Evolutionary conservation across 2,888 invertebrate species (phyloP).

Genomic region (Maniola hyperantus): DNA sequence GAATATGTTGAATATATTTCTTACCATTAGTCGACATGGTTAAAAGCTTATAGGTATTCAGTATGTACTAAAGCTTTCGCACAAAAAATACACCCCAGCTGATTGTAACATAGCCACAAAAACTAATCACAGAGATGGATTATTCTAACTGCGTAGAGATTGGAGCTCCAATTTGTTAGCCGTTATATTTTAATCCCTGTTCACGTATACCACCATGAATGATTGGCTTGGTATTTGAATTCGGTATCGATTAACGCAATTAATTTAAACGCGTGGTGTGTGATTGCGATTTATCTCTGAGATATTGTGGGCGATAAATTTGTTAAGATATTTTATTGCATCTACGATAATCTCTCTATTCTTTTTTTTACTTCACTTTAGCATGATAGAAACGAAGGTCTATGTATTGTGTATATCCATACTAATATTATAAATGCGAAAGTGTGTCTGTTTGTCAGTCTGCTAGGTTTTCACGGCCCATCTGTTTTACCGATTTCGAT

Average conservation of each 20-base stretch:
- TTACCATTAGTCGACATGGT: not conserved
- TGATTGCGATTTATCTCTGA: conserved; percentile 10
- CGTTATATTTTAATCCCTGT: conserved; percentile 74
- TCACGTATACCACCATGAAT: conserved; percentile 64
- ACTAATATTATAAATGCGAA: too few relatives aligned
- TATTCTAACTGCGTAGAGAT: conserved; percentile 63
- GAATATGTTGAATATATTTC: too few relatives aligned
- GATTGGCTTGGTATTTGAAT: conserved; percentile 53
- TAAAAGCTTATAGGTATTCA: not conserved
- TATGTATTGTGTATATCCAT: too few relatives aligned
- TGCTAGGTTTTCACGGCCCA: too few relatives aligned
- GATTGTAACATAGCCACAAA: conserved; percentile 46
- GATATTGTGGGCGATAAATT: not conserved
- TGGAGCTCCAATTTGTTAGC: conserved; percentile 66
- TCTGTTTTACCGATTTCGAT: too few relatives aligned
- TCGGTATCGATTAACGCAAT: conserved; percentile 53
- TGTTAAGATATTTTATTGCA: too few relatives aligned
- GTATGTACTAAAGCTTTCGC: not conserved
- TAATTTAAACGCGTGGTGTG: not conserved
- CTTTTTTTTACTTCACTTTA: too few relatives aligned
- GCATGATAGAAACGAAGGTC: too few relatives aligned
- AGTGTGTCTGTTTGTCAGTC: too few relatives aligned
- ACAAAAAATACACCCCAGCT: not conserved
- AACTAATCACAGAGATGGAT: conserved; percentile 76
- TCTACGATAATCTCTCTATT: too few relatives aligned